Conservation (phyloP, 2,888 invertebrate genomes). For the Oligia strigilis region DNA sequence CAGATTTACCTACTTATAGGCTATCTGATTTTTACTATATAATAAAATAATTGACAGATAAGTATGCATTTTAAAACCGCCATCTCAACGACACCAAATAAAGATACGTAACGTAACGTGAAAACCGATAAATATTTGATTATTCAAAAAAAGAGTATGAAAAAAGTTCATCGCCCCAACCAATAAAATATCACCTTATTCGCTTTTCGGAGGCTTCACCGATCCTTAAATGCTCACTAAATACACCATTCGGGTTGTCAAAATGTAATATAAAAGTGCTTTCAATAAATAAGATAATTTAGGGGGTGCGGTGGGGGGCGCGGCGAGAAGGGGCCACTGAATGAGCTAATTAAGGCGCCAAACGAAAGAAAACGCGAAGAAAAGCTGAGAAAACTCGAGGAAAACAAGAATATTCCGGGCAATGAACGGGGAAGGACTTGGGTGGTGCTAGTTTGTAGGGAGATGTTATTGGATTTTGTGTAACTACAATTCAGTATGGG, state of each 20-base stretch:
- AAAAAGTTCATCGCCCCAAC: conserved; percentile 66
- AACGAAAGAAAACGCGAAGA: conserved; percentile 90
- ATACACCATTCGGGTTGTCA: conserved; percentile 81
- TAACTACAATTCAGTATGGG: not conserved
- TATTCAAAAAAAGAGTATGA: conserved; percentile 59
- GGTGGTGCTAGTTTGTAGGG: conserved; percentile 9
- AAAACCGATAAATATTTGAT: conserved; percentile 67
- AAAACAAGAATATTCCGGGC: conserved; percentile 89
- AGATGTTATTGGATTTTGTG: not conserved
- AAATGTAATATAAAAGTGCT: conserved; percentile 88
- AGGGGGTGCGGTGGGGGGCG: conserved; percentile 71
- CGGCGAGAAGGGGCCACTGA: conserved; percentile 79
- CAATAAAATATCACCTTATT: conserved; percentile 71
- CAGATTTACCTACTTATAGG: conserved; percentile 25
- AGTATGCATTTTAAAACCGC: conserved; percentile 5
- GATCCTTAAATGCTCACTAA: conserved; percentile 81
- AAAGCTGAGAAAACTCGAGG: conserved; percentile 88
- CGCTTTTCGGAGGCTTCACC: conserved; percentile 55
- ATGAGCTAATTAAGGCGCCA: conserved; percentile 90
- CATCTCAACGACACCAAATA: conserved; percentile 38
- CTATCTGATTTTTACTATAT: conserved; percentile 12
- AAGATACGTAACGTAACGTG: conserved; percentile 53
- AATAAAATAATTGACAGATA: conserved; percentile 13
- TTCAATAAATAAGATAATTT: conserved; percentile 89
- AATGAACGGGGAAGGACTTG: conserved; percentile 73